Percentiles rank a stretch among this genome's conserved stretches.
Conservation (phyloP, 2,797 vertebrate species). For the Dromococcyx pavoninus region DNA sequence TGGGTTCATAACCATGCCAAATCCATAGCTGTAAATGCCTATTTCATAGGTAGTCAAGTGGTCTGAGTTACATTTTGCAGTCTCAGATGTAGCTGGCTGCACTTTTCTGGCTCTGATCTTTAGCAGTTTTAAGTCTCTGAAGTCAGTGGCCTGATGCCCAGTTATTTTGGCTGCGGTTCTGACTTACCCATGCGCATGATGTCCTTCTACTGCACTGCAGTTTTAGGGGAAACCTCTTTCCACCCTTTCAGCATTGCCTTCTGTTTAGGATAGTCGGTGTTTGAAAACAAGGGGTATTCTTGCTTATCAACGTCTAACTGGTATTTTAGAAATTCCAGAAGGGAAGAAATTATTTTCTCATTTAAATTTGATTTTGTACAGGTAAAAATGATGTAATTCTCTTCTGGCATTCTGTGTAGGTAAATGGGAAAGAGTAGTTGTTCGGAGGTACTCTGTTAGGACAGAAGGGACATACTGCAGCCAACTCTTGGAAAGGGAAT, state of each 20-base stretch:
- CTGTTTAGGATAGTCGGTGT: background rate
- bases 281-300: background rate
- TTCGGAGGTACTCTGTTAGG: background rate
- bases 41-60: background rate
- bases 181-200: background rate
- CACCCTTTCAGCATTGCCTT: background rate
- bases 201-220: background rate
- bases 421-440: background rate
- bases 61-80: background rate
- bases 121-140: background rate
- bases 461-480: background rate
- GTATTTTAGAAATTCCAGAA: background rate
- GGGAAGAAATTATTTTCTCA: background rate
- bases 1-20: background rate
- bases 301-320: fast-evolving
- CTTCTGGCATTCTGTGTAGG: background rate
- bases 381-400: background rate
- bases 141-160: background rate
- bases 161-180: background rate
- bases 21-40: background rate
- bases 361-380: background rate
- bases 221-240: background rate
- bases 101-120: background rate
- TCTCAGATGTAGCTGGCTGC: background rate
- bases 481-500: background rate